Base-by-base conservation (phyloP, 2,888 invertebrate genomes). In the Drosophila nigritarsus region DNA sequence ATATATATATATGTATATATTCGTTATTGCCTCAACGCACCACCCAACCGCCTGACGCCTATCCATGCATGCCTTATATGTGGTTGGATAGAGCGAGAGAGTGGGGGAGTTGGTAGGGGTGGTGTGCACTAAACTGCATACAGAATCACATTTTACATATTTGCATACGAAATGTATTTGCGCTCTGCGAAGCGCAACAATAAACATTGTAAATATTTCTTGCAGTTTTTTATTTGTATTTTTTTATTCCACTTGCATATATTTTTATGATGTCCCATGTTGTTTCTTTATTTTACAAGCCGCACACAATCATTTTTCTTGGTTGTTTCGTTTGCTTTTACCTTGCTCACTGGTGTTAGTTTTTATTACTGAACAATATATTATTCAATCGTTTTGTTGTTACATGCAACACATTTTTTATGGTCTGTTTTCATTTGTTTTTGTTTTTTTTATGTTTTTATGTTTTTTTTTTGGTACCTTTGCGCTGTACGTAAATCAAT, bases 101-200 rank as follows among this genome's bases (percentile, higher is more conserved):
- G 53, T 2, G 32, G 8, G 6, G 9, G 51, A n/a, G 29, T 0
- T 11, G n/a, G 20, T n/a, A 18, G 13, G 36, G 27, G 53, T 30
- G 42, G 15, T n/a, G 45, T 42, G 34, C 65, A 62, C 40, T 56
- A 63, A 69, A 77, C 75, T 84, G 82, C 85, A 85, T 82, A 78
- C 73, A 71, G 75, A 86, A 75, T 85, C 90, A 82, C 82, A 85
- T 86, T 85, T 78, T 58, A 75, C 62, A 79, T 87, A 83, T 90
- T 90, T 87, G 86, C 90, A 87, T 87, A 73, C 67, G 77, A 90
- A 88, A 90, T 90, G 81, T 83, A 78, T 88, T 90, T 87, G 83
- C 68, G 87, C 87, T 87, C 90, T 71, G 65, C 75, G 81, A 85
- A 90, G 90, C 90, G 90, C 87, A 90, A 83, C 90, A 86, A 83